Percentiles rank a stretch among this genome's conserved stretches.
These are phyloP conservation scores for Saguinus midas DNA, from an alignment of 2,113 vertebrate genomes.

Conservation along the genomic window DNA sequence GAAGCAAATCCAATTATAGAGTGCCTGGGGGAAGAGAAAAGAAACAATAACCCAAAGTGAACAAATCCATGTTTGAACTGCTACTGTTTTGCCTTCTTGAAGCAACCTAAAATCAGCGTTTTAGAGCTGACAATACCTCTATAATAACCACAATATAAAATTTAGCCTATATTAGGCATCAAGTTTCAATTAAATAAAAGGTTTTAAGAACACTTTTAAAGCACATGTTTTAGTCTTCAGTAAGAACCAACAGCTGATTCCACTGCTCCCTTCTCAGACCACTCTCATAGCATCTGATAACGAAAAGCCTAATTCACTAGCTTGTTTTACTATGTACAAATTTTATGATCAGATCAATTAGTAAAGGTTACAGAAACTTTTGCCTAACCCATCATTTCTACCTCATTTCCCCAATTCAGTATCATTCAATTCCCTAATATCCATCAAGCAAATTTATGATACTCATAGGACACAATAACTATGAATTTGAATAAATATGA, in stretches of 20 bases:
- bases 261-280: not conserved
- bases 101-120: not conserved
- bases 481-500: not conserved
- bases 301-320: not conserved
- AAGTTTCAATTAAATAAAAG: not conserved
- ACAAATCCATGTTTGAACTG: not conserved
- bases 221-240: not conserved
- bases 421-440: not conserved
- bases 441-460: not conserved
- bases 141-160: constrained; percentile 58
- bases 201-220: not conserved
- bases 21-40: not conserved
- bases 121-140: constrained; percentile 42
- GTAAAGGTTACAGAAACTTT: not conserved
- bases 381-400: not conserved
- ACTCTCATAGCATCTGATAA: not conserved
- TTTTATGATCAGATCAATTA: not conserved
- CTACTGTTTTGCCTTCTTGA: not conserved
- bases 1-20: not conserved
- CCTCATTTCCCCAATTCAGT: not conserved
- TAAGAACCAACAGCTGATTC: not conserved
- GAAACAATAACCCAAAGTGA: not conserved
- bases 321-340: not conserved
- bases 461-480: not conserved
- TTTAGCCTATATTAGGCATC: not conserved